Evolutionary conservation across 23 tunicate genomes (phyloP).

Genomic region (Halocynthia roretzi): DNA sequence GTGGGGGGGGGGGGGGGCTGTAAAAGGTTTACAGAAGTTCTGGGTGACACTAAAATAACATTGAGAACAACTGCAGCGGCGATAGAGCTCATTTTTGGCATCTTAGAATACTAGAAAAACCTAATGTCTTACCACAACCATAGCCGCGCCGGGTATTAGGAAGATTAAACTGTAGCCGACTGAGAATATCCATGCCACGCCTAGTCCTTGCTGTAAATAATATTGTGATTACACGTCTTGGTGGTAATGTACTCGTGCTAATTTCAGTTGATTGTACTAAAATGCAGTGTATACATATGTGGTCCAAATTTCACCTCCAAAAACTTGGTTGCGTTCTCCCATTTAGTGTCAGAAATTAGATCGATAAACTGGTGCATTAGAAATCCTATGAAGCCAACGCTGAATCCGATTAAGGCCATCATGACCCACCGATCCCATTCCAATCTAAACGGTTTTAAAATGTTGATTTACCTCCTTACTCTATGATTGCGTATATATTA

Average conservation of each 20-base stretch:
- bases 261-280: no score
- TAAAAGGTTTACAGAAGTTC: no score
- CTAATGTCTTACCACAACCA: slow-evolving; percentile 62
- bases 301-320: slow-evolving; percentile 33
- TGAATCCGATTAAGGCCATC: slow-evolving; percentile 98
- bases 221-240: no score
- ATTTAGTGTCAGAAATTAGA: slow-evolving; percentile 83
- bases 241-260: no score
- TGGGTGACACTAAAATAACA: no score
- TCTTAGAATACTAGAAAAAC: no score
- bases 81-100: no score
- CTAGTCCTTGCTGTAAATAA: slow-evolving; percentile 38
- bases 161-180: slow-evolving; percentile 87
- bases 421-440: slow-evolving; percentile 98
- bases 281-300: background rate
- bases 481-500: background rate
- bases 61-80: background rate
- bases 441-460: slow-evolving; percentile 17
- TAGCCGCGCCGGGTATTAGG: slow-evolving; percentile 55
- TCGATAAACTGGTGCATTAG: slow-evolving; percentile 92
- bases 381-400: slow-evolving; percentile 95
- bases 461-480: background rate
- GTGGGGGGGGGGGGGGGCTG: no score
- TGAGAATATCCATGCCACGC: slow-evolving; percentile 75
- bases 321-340: slow-evolving; percentile 52